phyloP scores from a whole-genome alignment of 2,888 invertebrate genomes.

The Cryptocephalus moraei region DNA sequence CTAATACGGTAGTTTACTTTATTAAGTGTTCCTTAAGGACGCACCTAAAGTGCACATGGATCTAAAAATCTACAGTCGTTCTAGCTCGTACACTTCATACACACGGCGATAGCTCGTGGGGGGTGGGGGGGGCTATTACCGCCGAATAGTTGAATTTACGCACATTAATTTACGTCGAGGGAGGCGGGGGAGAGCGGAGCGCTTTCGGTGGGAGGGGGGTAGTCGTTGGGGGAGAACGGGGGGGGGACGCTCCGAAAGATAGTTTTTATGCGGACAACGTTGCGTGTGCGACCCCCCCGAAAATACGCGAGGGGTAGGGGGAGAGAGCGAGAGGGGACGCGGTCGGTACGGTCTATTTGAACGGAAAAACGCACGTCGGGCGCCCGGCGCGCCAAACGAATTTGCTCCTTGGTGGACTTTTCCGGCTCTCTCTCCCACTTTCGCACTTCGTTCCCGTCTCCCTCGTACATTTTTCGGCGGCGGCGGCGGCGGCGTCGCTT shows the following conservation, averaged over 20 bases:
- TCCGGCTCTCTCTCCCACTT: slow-evolving; percentile 24
- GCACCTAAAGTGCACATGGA: too few relatives aligned
- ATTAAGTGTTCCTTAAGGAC: too few relatives aligned
- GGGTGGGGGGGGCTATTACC: slow-evolving; percentile 37
- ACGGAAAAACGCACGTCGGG: slow-evolving; percentile 35
- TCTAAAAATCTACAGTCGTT: too few relatives aligned
- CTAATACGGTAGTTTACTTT: too few relatives aligned
- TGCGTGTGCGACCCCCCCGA: slow-evolving; percentile 17
- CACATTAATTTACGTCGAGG: slow-evolving; percentile 43
- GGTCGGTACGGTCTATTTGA: slow-evolving; percentile 34
- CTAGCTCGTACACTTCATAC: too few relatives aligned
- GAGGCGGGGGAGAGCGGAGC: slow-evolving; percentile 3
- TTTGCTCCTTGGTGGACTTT: slow-evolving; percentile 33
- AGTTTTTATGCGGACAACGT: slow-evolving; percentile 36
- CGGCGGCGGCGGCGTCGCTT: slow-evolving; percentile 23
- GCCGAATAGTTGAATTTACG: slow-evolving; percentile 41
- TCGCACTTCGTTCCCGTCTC: too few relatives aligned
- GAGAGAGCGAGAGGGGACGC: slow-evolving; percentile 5
- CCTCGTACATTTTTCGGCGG: too few relatives aligned
- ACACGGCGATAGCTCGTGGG: too few relatives aligned
- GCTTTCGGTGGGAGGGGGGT: too few relatives aligned
- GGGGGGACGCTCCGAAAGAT: slow-evolving; percentile 38
- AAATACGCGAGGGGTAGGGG: slow-evolving; percentile 13
- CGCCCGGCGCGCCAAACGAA: slow-evolving; percentile 28
- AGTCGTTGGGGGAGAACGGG: too few relatives aligned